Evolutionary conservation across 2,888 invertebrate species (phyloP), one percentile per base, ranked within the genome.

Genomic region (Chaetogeoica ovagalla): DNA sequence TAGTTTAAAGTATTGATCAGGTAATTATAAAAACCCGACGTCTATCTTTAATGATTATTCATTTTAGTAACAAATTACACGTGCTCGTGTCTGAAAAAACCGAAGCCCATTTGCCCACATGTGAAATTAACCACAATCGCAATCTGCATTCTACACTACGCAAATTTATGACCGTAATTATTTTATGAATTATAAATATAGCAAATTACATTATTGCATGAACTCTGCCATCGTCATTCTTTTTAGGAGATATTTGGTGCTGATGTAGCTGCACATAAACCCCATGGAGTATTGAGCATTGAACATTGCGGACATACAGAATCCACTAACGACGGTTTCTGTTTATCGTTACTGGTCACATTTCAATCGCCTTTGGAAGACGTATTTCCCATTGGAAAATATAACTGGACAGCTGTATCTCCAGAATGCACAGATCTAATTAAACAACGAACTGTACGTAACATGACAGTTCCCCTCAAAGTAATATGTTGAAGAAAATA

Each of bases 31-130:
- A 19, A 65, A 17, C 4, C 30, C 4, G 30, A 19, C 55, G 4
- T n/a, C 66, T 4, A 7, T 39, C 62, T 39, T 30, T 30, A 30
- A 55, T 71, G 77, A 17, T 19, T 55, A 60, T 21, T 48, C 84
- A 82, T 85, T 85, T 82, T 85, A 89, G 89, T 85, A 96, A 96
- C 87, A 91, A 91, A 83, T 89, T 95, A 81, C 93, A 94, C 87
- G 90, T 96, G n/a, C 87, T 96, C 82, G 88, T 95, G 66, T 94
- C 95, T 85, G 95, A 96, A 86, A 92, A 93, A 86, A 92, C 92
- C 74, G 89, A 91, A 48, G 90, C 92, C 85, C 95, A 96, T 87
- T 90, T 96, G 84, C 96, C 96, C 43, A 90, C 92, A 21, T 95
- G 94, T 85, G 95, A 96, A 87, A 91, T 96, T 83, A 93, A 95